Percentiles rank a stretch among this genome's conserved stretches.
Evolutionary conservation across 2,797 vertebrate species (phyloP).

Genomic region (Pipistrellus pygmaeus): DNA sequence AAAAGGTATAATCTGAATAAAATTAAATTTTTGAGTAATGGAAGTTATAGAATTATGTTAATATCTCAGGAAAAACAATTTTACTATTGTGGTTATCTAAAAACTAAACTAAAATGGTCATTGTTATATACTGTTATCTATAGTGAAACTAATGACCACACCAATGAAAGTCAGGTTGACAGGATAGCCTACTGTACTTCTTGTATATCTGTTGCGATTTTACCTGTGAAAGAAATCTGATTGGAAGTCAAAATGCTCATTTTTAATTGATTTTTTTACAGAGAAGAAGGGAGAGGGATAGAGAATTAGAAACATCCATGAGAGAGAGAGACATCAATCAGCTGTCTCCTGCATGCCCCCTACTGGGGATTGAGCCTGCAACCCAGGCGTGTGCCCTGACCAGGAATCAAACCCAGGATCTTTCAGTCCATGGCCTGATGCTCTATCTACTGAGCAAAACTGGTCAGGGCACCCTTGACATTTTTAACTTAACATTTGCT

Average conservation of each 20-base stretch:
- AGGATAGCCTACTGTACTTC: not conserved
- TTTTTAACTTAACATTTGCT: not conserved
- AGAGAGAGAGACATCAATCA: no score
- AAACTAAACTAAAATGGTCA: conserved; percentile 35
- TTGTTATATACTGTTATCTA: not conserved
- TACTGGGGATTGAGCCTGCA: no score
- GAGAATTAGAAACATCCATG: no score
- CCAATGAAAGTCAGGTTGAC: not conserved
- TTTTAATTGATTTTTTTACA: no score
- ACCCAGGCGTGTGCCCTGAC: no score
- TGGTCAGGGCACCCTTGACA: not conserved
- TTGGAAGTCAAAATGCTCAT: conserved; percentile 25
- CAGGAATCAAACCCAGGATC: no score
- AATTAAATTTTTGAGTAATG: conserved; percentile 44
- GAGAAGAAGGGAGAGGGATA: no score
- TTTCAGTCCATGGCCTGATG: no score
- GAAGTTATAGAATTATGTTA: conserved; percentile 34
- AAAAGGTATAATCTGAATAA: not conserved
- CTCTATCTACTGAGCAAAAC: no score
- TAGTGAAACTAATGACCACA: not conserved
- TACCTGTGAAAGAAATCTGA: conserved; percentile 33
- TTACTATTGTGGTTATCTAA: conserved; percentile 38
- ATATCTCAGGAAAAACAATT: conserved; percentile 32
- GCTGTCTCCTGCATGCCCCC: no score
- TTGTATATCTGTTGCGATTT: not conserved